Evolutionary conservation across 2,797 vertebrate species (phyloP).

Genomic region (Lates japonicus): DNA sequence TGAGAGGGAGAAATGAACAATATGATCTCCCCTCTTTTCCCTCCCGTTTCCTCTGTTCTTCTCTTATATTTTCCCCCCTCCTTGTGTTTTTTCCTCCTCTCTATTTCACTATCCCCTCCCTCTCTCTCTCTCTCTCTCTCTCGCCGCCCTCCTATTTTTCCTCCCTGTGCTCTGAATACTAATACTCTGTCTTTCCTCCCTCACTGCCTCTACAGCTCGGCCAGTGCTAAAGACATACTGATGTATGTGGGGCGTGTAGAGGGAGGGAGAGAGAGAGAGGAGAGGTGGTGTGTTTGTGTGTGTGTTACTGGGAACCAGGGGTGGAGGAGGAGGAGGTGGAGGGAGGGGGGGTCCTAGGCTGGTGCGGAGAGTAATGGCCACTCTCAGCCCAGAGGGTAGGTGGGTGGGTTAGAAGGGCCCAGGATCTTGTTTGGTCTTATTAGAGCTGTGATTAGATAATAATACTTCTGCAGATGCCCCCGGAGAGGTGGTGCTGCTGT

Average conservation of each 20-base stretch:
- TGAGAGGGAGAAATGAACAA: slow-evolving; percentile 81
- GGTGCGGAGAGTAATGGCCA: slow-evolving; percentile 46
- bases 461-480: slow-evolving; percentile 49
- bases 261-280: slow-evolving; percentile 42
- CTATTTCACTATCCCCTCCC: slow-evolving; percentile 74
- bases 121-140: slow-evolving; percentile 49
- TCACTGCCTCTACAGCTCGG: slow-evolving; percentile 76
- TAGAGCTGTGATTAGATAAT: slow-evolving; percentile 69
- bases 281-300: slow-evolving; percentile 30
- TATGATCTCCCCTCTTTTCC: slow-evolving; percentile 75
- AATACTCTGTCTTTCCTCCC: slow-evolving; percentile 82
- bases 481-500: slow-evolving; percentile 36
- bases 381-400: slow-evolving; percentile 54
- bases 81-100: slow-evolving; percentile 76
- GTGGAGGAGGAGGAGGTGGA: not conserved
- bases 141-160: slow-evolving; percentile 54
- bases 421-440: slow-evolving; percentile 63
- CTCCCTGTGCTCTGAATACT: slow-evolving; percentile 88
- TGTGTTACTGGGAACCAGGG: slow-evolving; percentile 12
- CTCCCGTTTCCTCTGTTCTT: slow-evolving; percentile 76
- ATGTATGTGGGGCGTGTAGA: slow-evolving; percentile 80
- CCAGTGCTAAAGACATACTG: slow-evolving; percentile 86
- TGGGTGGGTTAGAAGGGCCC: slow-evolving; percentile 33
- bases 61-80: slow-evolving; percentile 76
- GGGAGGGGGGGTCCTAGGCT: not conserved